Conservation (phyloP, 2,888 invertebrate genomes). For the Drosophila koepferae region DNA sequence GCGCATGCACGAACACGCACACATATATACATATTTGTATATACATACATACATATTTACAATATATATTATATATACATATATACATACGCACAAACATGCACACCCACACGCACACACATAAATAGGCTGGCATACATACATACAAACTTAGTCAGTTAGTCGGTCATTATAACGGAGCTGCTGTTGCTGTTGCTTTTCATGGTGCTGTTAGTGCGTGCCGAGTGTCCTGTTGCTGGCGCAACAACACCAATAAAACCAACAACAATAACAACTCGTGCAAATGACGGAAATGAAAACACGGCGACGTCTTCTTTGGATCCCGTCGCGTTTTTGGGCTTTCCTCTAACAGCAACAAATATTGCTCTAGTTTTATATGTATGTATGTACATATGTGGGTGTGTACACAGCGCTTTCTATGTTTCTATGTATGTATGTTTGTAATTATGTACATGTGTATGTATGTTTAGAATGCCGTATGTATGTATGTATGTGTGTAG, state of each 20-base stretch:
- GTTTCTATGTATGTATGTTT: too few species aligned
- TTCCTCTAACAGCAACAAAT: conserved; percentile 19
- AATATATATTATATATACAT: too few species aligned
- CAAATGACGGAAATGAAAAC: conserved; percentile 47
- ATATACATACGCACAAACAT: not conserved
- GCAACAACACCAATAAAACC: conserved; percentile 40
- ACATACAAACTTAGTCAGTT: conserved; percentile 57
- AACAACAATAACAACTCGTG: conserved; percentile 24
- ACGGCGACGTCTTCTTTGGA: conserved; percentile 15
- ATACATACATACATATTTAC: not conserved
- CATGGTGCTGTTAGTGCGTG: conserved; percentile 39
- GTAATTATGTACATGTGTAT: not conserved
- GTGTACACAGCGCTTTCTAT: too few species aligned
- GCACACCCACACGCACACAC: conserved; percentile 5
- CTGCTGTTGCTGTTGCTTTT: conserved; percentile 14
- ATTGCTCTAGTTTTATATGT: conserved; percentile 13
- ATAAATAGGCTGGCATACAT: conserved; percentile 5
- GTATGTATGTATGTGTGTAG: not conserved
- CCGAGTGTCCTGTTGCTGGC: conserved; percentile 70
- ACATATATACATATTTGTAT: conserved; percentile 26
- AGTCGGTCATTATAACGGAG: conserved; percentile 72
- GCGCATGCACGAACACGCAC: conserved; percentile 70
- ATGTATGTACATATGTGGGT: not conserved
- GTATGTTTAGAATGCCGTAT: not conserved
- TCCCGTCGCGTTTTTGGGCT: conserved; percentile 12